Evolutionary conservation across 2,113 vertebrate species (phyloP).

Genomic region (Oreamnos americanus): DNA sequence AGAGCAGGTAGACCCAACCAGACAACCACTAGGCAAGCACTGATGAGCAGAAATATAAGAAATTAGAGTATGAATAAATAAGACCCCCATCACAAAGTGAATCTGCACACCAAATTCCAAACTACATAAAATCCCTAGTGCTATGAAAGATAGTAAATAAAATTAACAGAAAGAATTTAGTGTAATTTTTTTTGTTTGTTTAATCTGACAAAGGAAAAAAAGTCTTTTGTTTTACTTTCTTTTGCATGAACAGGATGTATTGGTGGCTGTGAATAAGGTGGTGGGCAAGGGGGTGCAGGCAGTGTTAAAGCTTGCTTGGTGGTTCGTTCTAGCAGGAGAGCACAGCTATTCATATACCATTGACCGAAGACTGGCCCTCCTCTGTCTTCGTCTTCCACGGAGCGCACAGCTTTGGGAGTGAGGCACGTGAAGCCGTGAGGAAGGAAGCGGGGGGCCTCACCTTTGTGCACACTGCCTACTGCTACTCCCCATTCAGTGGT

Average conservation of each 20-base stretch:
- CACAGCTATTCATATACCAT: not conserved
- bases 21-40: not conserved
- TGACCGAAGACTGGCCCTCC: not conserved
- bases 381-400: accelerated
- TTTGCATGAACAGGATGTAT: not conserved
- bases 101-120: not conserved
- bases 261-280: not conserved
- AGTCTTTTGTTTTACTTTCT: not conserved
- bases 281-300: not conserved
- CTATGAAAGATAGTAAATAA: not conserved
- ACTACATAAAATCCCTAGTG: not conserved
- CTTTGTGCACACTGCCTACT: not conserved
- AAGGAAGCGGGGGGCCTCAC: accelerated
- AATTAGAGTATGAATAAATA: not conserved
- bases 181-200: not conserved
- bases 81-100: not conserved
- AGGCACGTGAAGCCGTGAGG: not conserved
- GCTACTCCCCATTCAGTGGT: not conserved
- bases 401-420: not conserved
- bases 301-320: not conserved
- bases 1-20: no score
- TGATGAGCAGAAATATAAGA: not conserved
- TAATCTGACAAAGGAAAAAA: not conserved
- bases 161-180: not conserved
- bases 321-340: not conserved